phyloP scores from a whole-genome alignment of 1,140 invertebrate species.

The Drosophila nannoptera region DNA sequence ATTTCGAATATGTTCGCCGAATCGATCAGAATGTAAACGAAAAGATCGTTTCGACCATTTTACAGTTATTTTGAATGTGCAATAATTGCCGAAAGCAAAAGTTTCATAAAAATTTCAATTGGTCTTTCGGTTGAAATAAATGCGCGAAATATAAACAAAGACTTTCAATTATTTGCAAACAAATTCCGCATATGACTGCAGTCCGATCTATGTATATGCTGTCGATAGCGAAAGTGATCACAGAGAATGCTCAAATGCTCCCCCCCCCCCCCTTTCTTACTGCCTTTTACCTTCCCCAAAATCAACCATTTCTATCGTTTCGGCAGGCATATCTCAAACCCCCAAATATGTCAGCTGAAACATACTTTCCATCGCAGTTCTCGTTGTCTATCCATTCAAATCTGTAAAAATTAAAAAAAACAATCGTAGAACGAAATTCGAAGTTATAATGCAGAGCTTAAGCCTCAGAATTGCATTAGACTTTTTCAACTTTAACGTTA shows the following conservation, averaged over 20 bases:
- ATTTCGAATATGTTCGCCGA: constrained; percentile 18
- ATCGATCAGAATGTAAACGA: neutral
- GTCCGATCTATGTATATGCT: constrained; percentile 6
- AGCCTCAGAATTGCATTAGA: neutral
- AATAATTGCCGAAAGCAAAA: constrained; percentile 31
- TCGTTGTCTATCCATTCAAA: neutral
- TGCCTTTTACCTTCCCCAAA: too few relatives aligned
- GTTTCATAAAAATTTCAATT: constrained; percentile 36
- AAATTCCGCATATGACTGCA: neutral
- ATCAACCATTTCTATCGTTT: too few relatives aligned
- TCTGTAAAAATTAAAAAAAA: neutral
- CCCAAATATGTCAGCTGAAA: too few relatives aligned
- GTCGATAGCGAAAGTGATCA: constrained; percentile 34
- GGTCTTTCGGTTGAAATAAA: neutral
- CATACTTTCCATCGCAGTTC: neutral
- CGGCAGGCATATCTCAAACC: too few relatives aligned
- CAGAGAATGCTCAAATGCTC: too few relatives aligned
- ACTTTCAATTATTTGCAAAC: constrained; percentile 9
- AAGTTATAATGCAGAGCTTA: neutral
- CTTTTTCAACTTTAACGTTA: neutral
- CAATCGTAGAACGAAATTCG: neutral
- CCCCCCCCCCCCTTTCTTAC: too few relatives aligned
- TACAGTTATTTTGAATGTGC: constrained; percentile 1
- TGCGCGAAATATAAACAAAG: constrained; percentile 22
- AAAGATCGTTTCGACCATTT: neutral